A percentile compares a stretch with the other conserved stretches of the same genome.
These are phyloP conservation scores for Oxycera nigricornis DNA, from an alignment of 2,888 invertebrate species.

Conservation along the genomic window DNA sequence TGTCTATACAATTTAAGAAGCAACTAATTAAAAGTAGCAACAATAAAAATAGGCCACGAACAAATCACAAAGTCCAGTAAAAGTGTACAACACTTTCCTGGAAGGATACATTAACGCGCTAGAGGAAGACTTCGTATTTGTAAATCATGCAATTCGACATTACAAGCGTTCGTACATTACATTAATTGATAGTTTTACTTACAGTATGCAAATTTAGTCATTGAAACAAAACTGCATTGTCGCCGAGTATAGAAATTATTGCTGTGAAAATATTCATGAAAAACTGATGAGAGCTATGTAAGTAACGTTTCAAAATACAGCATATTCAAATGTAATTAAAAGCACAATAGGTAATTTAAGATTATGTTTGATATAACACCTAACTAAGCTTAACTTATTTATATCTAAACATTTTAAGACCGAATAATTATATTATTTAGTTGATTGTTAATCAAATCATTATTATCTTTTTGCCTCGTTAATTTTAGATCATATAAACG, in stretches of 20 bases:
- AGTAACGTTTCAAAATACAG: constrained; percentile 1
- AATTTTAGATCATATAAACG: constrained; percentile 2
- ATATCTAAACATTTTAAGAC: constrained; percentile 18
- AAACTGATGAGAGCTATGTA: no score
- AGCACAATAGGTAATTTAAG: constrained; percentile 5
- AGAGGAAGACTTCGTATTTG: background rate
- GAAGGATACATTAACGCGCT: background rate
- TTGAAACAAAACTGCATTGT: constrained; percentile 15
- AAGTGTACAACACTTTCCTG: background rate
- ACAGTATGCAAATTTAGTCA: constrained; percentile 28
- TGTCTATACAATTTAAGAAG: constrained; percentile 18
- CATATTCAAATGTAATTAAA: background rate
- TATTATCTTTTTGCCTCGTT: constrained; percentile 15
- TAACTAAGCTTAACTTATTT: constrained; percentile 32
- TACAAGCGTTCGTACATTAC: constrained; percentile 27
- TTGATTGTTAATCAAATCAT: constrained; percentile 35
- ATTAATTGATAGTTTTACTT: constrained; percentile 25
- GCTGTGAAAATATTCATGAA: constrained; percentile 10
- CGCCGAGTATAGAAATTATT: background rate
- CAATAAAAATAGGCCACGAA: constrained; percentile 1
- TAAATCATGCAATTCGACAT: constrained; percentile 13
- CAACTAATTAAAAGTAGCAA: background rate
- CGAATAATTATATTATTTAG: constrained; percentile 7
- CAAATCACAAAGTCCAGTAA: background rate
- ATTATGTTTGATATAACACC: background rate